These are phyloP conservation scores for Dysidea cf. avara DNA, from an alignment of 37 sponge, comb jelly and placozoan genomes.

Conservation along the genomic window DNA sequence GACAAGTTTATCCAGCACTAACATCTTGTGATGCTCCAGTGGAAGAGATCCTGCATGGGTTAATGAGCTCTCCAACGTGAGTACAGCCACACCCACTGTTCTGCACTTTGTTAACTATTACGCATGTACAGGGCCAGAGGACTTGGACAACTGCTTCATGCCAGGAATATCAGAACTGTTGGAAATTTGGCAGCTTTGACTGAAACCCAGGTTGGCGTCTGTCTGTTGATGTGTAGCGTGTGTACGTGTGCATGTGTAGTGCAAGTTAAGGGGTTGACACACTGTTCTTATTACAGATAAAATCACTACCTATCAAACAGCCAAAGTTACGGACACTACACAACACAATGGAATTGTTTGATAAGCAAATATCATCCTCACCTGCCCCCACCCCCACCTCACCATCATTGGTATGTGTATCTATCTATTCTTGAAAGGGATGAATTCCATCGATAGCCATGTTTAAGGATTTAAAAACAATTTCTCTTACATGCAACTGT, in stretches of 20 bases:
- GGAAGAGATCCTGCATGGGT: conserved; percentile 35
- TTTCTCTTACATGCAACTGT: too few species aligned
- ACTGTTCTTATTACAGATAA: conserved; percentile 9
- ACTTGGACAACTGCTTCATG: conserved; percentile 40
- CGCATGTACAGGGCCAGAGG: conserved; percentile 30
- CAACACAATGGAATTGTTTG: conserved; percentile 26
- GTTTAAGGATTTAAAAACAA: too few species aligned
- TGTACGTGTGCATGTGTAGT: neutral
- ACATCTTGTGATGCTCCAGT: conserved; percentile 36
- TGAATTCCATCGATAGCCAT: too few species aligned
- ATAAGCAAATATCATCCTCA: too few species aligned
- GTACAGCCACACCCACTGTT: conserved; percentile 6
- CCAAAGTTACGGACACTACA: conserved; percentile 42
- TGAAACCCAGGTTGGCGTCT: conserved; percentile 25
- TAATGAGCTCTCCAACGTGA: neutral
- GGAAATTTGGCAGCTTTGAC: conserved; percentile 48
- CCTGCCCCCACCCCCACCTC: too few species aligned
- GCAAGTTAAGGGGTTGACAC: neutral
- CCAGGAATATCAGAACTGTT: conserved; percentile 50
- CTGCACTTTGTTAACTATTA: conserved; percentile 16
- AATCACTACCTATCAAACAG: conserved; percentile 48
- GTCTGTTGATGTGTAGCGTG: too few species aligned
- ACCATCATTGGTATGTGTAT: too few species aligned
- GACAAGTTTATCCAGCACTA: conserved; percentile 43
- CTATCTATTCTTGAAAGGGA: too few species aligned